Evolutionary conservation across 2,888 invertebrate genomes (phyloP), one percentile per base, ranked within the genome.

Genomic region (Punctoribates punctum): DNA sequence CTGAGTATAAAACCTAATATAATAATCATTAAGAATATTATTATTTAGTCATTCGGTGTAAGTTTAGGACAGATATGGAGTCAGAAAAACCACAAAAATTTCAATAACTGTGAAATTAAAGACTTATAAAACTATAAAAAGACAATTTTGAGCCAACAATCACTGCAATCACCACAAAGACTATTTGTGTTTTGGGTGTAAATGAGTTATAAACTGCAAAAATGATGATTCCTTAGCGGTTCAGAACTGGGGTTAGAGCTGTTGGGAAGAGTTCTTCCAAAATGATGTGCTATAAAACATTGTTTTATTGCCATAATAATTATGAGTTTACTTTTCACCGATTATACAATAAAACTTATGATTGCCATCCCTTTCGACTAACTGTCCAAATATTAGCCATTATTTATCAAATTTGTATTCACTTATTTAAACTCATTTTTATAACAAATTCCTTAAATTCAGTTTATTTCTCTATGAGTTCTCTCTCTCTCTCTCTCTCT

Each of bases 281-380:
- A 42, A n/a, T 65, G 70, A 70, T 70, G 20, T 42, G 70, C 70
- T 46, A 70, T 70, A 67, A 70, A 70, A 70, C 46, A 70, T 23
- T 70, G 42, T 70, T 70, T 65, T 70, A 70, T 46, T 38, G 13
- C 70, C 23, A 70, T 70, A 42, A 70, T 70, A 70, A 70, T 70
- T 70, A 70, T 70, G 1, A 70, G 46, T 70, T 42, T 42, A 70
- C 23, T 42, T 70, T 46, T 46, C 34, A 34, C 11, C 8, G n/a
- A 60, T 8, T 34, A 46, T 70, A 8, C 46, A 29, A 65, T 65
- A 34, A 65, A 34, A 34, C 34, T 38, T 34, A 65, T 65, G n/a
- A n/a, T 29, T 17, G 34, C 34, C 65, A 34, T 65, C 17, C 17
- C 34, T 17, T 15, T 34, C 23, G 54, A 15, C 20, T 8, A 20